Base-by-base conservation (phyloP, 2,113 vertebrate species). In the Balaeniceps rex region DNA sequence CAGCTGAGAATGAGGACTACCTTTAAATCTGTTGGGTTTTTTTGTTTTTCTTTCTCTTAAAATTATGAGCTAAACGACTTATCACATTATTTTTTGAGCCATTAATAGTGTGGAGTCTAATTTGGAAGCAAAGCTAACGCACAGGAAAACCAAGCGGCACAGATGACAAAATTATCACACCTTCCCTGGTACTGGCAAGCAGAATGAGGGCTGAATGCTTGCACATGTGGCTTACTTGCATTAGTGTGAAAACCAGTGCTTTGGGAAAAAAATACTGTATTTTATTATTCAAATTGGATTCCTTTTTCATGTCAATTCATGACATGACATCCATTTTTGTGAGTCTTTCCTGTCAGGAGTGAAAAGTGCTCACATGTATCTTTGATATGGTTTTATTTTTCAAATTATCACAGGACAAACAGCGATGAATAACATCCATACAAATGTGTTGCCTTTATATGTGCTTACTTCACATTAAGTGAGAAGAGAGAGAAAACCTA, bases 141-240 rank as follows among this genome's bases (percentile, higher is more conserved):
- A 57, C 80, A 93, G 83, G 95, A 97, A 97, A 98, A 95, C 74
- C 96, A 97, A 97, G 85, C 25, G 36, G 96, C 95, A 97, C 93
- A 97, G 97, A 97, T 98, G 98, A 98, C 97, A 98, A 97, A 97
- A 98, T 97, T 97, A 97, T 98, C 97, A 98, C 98, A 98, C 98
- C 97, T 98, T 97, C 81, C 76, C 66, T 92, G 78, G 88, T 93
- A 96, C 88, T 97, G 97, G 97, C 97, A 98, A 92, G 94, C 40
- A 70, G 86, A 95, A 69, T 60, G 58, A 95, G 88, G 71, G 97
- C 81, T 89, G 94, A 96, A 94, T 71, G 92, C 93, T 97, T 97
- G 93, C 97, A 97, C 95, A 96, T 97, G 97, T 97, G 97, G 96
- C 95, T 97, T 72, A 78, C 90, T 96, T 44, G 65, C 95, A 96